Evolutionary conservation across 2,888 invertebrate species (phyloP), one percentile per base, ranked within the genome.

Genomic region (Lithosia quadra): DNA sequence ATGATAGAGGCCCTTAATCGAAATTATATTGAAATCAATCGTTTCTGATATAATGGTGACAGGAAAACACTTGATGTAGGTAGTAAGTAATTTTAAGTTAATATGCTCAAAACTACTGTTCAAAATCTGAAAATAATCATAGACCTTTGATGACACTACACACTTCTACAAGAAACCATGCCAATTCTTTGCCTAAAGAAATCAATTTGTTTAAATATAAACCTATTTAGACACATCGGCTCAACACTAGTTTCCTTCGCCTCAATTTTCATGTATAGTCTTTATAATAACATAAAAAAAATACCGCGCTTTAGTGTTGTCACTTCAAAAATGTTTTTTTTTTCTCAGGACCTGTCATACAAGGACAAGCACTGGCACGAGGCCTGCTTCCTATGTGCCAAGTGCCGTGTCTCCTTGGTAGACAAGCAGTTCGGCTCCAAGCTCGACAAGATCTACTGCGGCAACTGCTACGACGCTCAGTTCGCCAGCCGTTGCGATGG

Each of bases 351-450:
- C 96, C 96, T 99, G 95, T 99, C 99, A 82, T 99, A 99, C 97
- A 99, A 99, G 96, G 99, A 99, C 95, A 99, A 99, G 96, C 99
- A 99, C 95, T 99, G 99, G 99, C 99, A 99, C 94, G 99, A 99
- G 95, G 98, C 98, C 65, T 99, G 99, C 94, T 99, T 99, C 97
- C 97, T 99, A 87, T 99, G 99, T 96, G 98, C 97, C 94, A 99
- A 99, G 95, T 99, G 99, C 96, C 97, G 98, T 91, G 97, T 99
- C 87, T 99, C 99, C 74, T 96, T 99, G 92, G 99, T 99, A 79
- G 99, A 99, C 96, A 99, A 99, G 96, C 99, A 99, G 93, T 99
- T 99, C 94, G 99, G 99, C 88, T 99, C 99, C 91, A 99, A 99
- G 96, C 98, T 99, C 86, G 99, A 99, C 93, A 98, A 99, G 96